A percentile compares a stretch with the other conserved stretches of the same genome.
phyloP scores from a whole-genome alignment of 2,113 vertebrate species.

The Noturus placidus region DNA sequence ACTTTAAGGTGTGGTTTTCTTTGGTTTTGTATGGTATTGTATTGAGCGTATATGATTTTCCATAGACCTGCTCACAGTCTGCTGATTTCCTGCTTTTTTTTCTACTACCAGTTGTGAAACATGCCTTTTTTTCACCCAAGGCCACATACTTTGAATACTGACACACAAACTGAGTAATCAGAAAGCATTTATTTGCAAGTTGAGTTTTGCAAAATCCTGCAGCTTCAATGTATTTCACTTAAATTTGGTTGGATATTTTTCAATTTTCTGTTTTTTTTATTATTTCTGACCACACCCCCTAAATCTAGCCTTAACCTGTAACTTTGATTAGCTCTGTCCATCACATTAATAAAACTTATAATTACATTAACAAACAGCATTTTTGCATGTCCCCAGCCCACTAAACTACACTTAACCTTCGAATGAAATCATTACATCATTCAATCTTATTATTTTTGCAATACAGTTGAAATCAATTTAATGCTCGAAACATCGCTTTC shows the following conservation, averaged over 20 bases:
- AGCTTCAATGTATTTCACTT: neutral
- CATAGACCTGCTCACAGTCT: conserved; percentile 2
- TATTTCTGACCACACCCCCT: too few relatives aligned
- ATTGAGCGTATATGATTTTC: conserved; percentile 2
- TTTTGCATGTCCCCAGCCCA: neutral
- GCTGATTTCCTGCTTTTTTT: conserved; percentile 39
- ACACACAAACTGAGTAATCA: neutral
- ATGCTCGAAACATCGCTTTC: neutral
- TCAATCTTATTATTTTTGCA: neutral
- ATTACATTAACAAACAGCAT: neutral
- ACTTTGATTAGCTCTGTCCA: neutral
- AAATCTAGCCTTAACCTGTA: neutral
- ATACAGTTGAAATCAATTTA: neutral
- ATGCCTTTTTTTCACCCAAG: neutral
- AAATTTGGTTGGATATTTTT: neutral
- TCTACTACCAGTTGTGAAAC: neutral
- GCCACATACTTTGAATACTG: neutral
- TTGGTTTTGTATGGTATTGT: neutral
- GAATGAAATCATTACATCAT: neutral
- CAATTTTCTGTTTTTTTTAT: too few relatives aligned
- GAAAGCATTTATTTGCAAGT: too few relatives aligned
- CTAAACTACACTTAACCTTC: neutral
- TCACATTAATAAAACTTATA: neutral
- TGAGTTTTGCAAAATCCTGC: neutral
- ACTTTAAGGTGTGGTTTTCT: conserved; percentile 1